phyloP scores from a whole-genome alignment of 2,797 vertebrate species.

The Harpagifer antarcticus region DNA sequence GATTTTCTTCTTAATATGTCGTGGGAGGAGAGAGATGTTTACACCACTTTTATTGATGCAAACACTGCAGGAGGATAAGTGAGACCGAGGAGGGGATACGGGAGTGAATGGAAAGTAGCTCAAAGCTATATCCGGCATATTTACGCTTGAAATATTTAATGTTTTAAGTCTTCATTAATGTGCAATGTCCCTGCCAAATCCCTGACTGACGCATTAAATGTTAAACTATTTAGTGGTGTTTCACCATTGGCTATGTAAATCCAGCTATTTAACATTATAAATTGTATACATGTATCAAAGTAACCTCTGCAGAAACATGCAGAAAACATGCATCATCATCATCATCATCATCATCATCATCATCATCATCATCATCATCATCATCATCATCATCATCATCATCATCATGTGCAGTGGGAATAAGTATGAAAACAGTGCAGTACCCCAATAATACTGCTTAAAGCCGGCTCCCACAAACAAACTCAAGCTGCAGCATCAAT shows the following conservation, averaged over 20 bases:
- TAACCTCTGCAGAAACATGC: constrained; percentile 64
- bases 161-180: no score
- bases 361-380: constrained; percentile 64
- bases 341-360: constrained; percentile 67
- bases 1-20: constrained; percentile 5
- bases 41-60: constrained; percentile 27
- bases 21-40: constrained; percentile 13
- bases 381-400: constrained; percentile 54
- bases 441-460: constrained; percentile 28
- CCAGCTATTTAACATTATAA: neutral
- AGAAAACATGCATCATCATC: constrained; percentile 61
- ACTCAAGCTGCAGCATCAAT: constrained; percentile 22
- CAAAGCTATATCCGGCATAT: no score
- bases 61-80: neutral
- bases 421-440: constrained; percentile 58
- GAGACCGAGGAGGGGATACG: neutral
- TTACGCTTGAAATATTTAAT: neutral
- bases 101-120: neutral
- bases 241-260: no score
- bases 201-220: neutral
- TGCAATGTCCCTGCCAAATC: no score
- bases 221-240: neutral
- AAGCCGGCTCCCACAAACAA: constrained; percentile 24
- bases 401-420: constrained; percentile 61
- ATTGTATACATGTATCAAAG: neutral